A percentile compares a stretch with the other conserved stretches of the same genome.
Conservation (phyloP, 2,888 invertebrate species). For the Melieria omissa region DNA sequence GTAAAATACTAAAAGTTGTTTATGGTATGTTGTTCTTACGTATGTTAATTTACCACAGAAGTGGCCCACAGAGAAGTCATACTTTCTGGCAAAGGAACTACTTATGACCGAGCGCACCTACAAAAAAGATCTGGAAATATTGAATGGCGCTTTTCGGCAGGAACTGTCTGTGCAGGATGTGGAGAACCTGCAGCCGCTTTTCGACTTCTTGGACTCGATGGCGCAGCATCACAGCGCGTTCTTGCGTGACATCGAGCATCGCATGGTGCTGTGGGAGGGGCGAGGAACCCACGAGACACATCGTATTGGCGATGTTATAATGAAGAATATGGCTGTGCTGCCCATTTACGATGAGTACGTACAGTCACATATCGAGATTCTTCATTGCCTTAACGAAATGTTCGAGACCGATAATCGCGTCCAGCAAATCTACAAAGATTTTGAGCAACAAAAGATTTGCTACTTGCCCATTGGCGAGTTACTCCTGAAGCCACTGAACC, state of each 20-base stretch:
- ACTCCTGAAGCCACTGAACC: conserved; percentile 83
- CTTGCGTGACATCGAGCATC: conserved; percentile 81
- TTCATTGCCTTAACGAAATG: conserved; percentile 84
- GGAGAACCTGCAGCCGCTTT: conserved; percentile 68
- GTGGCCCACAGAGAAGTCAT: conserved; percentile 77
- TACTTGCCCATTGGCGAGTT: conserved; percentile 87
- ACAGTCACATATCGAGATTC: conserved; percentile 78
- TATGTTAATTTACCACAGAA: conserved; percentile 64
- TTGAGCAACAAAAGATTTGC: conserved; percentile 86
- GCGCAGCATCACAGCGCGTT: conserved; percentile 85
- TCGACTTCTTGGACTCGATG: conserved; percentile 80
- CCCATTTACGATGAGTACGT: conserved; percentile 78
- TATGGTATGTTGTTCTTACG: background rate
- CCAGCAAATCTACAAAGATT: conserved; percentile 78
- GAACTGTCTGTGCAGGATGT: conserved; percentile 74
- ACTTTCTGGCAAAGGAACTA: conserved; percentile 91
- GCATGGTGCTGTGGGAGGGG: conserved; percentile 80
- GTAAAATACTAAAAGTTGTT: background rate
- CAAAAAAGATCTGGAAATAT: conserved; percentile 91
- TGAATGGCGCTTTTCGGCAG: conserved; percentile 84
- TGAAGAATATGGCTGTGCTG: conserved; percentile 74
- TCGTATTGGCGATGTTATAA: conserved; percentile 80
- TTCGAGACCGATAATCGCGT: conserved; percentile 77
- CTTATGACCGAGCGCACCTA: conserved; percentile 96
- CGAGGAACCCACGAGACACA: conserved; percentile 70